Evolutionary conservation across 2,888 invertebrate species (phyloP), one percentile per base, ranked within the genome.

Genomic region (Leptarthrus brevirostris): DNA sequence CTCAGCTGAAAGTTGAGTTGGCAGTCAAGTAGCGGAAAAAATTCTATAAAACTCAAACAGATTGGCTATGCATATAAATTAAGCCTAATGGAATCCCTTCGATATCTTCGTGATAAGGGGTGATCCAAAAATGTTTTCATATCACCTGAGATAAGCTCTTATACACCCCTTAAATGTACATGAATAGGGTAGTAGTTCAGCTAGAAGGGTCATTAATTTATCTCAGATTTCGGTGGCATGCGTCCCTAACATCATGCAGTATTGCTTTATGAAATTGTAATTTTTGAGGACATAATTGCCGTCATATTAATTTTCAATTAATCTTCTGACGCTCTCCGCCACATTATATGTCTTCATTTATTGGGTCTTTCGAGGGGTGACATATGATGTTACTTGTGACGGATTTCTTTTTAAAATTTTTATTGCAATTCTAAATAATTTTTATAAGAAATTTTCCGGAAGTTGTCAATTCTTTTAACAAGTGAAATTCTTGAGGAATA

Each of bases 1-100:
- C 66, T 44, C 54, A 66, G n/a, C 16, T n/a, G 44, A 26, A 18
- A 36, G 34, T 54, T 47, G 56, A 52, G 52, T 44, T 70, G 34
- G 47, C 58, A 83, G 80, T 84, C 85, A 84, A 84, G 84, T 84
- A 82, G 79, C 79, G 82, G 80, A 83, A 83, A 80, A 82, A 82
- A 83, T 84, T 83, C 78, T 80, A 80, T 83, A 83, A 84, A 84
- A 83, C 83, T 83, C 81, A 80, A 81, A 81, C 81, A 84, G 83
- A 83, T 83, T 83, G 83, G 81, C 85, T 85, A 83, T 84, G 85
- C 84, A 85, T 85, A 85, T 85, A 85, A 85, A 85, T 85, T 83
- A 84, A 80, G 78, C 81, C 83, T 84, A 84, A 85, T 79, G 80
- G 80, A 79, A 81, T 80, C 79, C 78, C 77, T 78, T 64, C 75